Evolutionary conservation across 2,888 invertebrate species (phyloP), one percentile per base, ranked within the genome.

Genomic region (Trachelus stipa): DNA sequence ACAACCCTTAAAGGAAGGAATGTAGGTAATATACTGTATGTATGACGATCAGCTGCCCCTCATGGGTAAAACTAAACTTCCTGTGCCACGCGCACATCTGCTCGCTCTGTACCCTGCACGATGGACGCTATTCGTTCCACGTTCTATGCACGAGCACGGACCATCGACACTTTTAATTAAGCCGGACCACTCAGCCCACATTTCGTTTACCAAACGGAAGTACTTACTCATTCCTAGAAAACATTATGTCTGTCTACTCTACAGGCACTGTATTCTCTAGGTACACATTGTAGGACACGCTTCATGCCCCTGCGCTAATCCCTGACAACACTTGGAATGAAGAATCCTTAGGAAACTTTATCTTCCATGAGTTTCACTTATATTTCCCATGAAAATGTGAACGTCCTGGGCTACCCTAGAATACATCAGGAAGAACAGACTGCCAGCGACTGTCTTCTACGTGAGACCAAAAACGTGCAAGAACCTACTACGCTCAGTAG

Each of bases 31-130:
- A 86, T 81, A 81, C 81, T 77, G 12, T 34, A 76, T 69, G 40
- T 33, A 74, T 81, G 81, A 77, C 80, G 85, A 84, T 87, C 88
- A 88, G 89, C 89, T 89, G 89, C 86, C 83, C 83, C 86, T 81
- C 81, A 71, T 34, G 82, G 86, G 86, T 87, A 87, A 88, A 86
- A 83, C 85, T 87, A 88, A 88, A 89, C 89, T 89, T 90, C 90
- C 90, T 89, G 88, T 75, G 87, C 86, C 89, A 87, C 88, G 86
- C 85, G 87, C 83, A 88, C 89, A 90, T 89, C 89, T 89, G 89
- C 88, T 88, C 56, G 23, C 56, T 84, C 81, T 73, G 68, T 76
- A n/a, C 71, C 34, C 71, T 34, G 71, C 34, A 31, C 33, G 71
- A 31, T 33, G 71, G 34, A 34, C 34, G 23, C 56, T 56, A 56